phyloP scores from a whole-genome alignment of 2,113 vertebrate species.

The Atractosteus spatula region DNA sequence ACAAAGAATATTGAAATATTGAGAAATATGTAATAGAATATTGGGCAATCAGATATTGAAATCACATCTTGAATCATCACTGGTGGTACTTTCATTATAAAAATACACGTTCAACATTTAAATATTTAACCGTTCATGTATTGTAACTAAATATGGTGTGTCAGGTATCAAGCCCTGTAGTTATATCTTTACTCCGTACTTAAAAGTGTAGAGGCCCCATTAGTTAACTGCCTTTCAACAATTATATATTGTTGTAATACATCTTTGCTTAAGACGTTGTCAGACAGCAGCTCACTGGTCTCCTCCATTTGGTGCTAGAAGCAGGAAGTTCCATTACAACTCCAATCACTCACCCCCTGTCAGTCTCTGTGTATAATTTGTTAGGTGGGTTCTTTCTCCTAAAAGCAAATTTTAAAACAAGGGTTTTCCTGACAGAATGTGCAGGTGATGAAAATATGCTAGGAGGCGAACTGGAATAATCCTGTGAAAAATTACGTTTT shows the following conservation, averaged over 20 bases:
- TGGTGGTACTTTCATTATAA: neutral
- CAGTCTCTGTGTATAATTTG: neutral
- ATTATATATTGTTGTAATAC: conserved; percentile 10
- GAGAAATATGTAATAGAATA: too few relatives aligned
- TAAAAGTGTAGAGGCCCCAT: neutral
- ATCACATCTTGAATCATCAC: neutral
- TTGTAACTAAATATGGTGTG: too few relatives aligned
- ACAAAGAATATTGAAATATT: too few relatives aligned
- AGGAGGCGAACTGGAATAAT: too few relatives aligned
- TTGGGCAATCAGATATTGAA: too few relatives aligned
- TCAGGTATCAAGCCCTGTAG: neutral
- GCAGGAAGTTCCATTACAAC: neutral
- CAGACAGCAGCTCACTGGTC: neutral
- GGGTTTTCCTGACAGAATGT: too few relatives aligned
- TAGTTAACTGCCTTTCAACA: conserved; percentile 3
- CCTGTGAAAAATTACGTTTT: too few relatives aligned
- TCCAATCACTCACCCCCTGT: neutral
- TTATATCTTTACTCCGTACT: conserved; percentile 4
- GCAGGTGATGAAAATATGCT: too few relatives aligned
- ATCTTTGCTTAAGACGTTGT: conserved; percentile 6
- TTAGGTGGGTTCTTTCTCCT: neutral
- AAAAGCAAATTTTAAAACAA: neutral
- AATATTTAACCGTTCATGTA: too few relatives aligned
- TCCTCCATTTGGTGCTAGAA: neutral
- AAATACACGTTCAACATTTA: neutral